Base-by-base conservation (phyloP, 2,888 invertebrate species). In the Dioctria linearis region DNA sequence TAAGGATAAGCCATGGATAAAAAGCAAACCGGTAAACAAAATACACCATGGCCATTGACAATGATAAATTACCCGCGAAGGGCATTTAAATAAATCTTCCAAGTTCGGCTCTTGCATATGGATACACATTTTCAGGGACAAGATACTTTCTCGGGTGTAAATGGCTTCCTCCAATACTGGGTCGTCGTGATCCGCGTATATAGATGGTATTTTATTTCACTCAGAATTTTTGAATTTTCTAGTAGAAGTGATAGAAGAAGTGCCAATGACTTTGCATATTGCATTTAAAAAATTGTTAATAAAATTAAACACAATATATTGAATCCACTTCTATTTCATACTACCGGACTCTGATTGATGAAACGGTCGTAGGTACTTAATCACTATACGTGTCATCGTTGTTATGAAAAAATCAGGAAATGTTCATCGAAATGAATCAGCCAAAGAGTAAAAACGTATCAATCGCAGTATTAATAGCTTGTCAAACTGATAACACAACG, bases 31-130 rank as follows among this genome's bases (percentile, higher is more conserved):
- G 61, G 69, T 4, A 61, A 69, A 80, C 78, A 80, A 80, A 80
- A 80, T 78, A 67, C 80, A 46, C 39, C 80, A 80, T 69, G 61
- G 63, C 46, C 66, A 80, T 75, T 82, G 82, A 82, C 82, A 82
- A 73, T 80, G 82, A 82, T 82, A 82, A 82, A 82, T 82, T 80
- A 76, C 71, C 82, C 78, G 46, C 49, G 78, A 71, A 66, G 66
- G 73, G 79, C 80, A 82, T 82, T 80, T 82, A 78, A 82, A 82
- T 82, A 82, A 82, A 82, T 82, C 82, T 82, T 75, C 25, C 71
- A 63, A 46, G 43, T 13, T 67, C 13, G 42, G 46, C 40, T 11
- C 40, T 46, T 42, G 73, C 51, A 13, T 2, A 25, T 25, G 25
- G 63, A 78, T 78, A 67, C 25, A 25, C 25, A 25, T 54, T 71